phyloP scores from a whole-genome alignment of 2,113 vertebrate species.

The Leptosomus discolor region DNA sequence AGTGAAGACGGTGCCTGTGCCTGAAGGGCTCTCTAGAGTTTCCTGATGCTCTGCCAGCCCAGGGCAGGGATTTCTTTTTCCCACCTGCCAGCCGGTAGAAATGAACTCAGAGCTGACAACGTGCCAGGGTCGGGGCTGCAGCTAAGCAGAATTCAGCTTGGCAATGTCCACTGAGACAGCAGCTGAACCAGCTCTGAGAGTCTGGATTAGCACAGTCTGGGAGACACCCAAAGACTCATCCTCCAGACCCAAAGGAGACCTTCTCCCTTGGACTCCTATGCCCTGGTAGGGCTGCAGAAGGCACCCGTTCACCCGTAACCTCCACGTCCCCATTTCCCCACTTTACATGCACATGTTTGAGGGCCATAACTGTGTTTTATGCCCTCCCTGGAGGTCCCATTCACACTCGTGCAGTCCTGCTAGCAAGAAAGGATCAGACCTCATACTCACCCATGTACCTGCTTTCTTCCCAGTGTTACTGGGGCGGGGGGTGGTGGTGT shows the following conservation, averaged over 20 bases:
- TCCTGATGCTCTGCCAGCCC: neutral
- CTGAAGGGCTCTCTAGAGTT: neutral
- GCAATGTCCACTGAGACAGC: neutral
- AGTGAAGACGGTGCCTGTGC: neutral
- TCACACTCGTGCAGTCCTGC: neutral
- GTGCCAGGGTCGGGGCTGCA: neutral
- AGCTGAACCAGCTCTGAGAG: neutral
- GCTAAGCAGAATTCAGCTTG: neutral
- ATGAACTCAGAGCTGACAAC: neutral
- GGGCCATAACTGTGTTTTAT: neutral
- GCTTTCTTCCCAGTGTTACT: neutral
- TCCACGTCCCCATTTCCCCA: neutral
- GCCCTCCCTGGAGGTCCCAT: neutral
- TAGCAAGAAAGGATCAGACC: neutral
- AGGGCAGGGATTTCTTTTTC: neutral
- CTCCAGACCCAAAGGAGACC: neutral
- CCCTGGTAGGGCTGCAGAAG: neutral
- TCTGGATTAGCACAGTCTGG: rapidly evolving
- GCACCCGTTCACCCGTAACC: neutral
- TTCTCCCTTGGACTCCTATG: neutral
- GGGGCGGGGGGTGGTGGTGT: neutral
- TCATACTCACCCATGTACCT: no score
- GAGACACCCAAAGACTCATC: neutral
- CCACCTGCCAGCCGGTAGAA: neutral
- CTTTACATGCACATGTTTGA: neutral